Conservation (phyloP, 2,113 vertebrate genomes). For the Halcyon senegalensis region DNA sequence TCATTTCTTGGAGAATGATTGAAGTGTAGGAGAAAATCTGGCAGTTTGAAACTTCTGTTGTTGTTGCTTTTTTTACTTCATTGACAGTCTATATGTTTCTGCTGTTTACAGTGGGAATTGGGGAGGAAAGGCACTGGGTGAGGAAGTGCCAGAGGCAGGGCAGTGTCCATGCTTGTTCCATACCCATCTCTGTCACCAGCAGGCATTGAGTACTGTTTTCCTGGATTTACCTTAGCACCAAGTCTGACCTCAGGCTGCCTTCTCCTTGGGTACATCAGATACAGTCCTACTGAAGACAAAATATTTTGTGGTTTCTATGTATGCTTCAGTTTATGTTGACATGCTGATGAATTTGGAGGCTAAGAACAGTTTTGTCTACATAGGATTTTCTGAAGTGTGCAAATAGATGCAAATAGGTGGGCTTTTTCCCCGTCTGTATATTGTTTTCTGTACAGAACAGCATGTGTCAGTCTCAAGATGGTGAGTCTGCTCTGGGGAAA, state of each 20-base stretch:
- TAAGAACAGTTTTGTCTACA: background rate
- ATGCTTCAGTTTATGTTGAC: background rate
- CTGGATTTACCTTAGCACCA: background rate
- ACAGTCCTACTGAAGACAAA: background rate
- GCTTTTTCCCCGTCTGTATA: rapidly evolving
- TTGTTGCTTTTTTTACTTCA: background rate
- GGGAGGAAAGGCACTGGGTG: background rate
- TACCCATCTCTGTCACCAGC: background rate
- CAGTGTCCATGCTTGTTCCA: background rate
- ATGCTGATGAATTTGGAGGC: background rate
- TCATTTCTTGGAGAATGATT: background rate
- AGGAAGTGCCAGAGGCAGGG: background rate
- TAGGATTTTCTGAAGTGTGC: background rate
- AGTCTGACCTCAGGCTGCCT: background rate
- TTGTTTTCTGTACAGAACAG: background rate
- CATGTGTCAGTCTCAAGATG: background rate
- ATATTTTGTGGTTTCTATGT: background rate
- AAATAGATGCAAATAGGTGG: background rate
- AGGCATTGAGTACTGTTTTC: background rate
- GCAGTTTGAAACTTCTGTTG: background rate
- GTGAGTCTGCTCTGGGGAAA: background rate
- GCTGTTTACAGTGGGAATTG: background rate
- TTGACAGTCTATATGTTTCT: background rate
- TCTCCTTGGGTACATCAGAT: background rate
- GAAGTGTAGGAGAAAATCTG: background rate